A percentile compares a stretch with the other conserved stretches of the same genome.
Conservation (phyloP, 2,113 vertebrate species). For the Hydrochoerus hydrochaeris region DNA sequence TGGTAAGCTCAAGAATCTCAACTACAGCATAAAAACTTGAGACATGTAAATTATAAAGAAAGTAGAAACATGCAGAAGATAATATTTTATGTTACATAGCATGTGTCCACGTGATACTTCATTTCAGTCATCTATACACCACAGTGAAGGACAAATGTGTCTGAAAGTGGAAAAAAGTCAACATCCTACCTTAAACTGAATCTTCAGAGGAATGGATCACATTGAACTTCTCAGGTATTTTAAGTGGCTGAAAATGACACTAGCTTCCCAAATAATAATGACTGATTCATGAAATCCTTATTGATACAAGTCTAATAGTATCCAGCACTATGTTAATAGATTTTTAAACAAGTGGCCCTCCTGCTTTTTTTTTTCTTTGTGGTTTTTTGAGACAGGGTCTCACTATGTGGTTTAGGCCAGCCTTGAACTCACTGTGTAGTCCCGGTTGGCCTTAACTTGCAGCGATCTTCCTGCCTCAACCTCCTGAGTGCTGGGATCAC, state of each 20-base stretch:
- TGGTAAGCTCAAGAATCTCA: neutral
- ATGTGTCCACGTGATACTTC: neutral
- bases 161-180: neutral
- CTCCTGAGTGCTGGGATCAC: neutral
- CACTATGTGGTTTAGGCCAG: neutral
- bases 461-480: neutral
- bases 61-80: neutral
- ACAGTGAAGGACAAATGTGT: neutral
- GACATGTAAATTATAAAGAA: neutral
- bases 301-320: neutral
- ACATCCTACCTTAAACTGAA: neutral
- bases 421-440: neutral
- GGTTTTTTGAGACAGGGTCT: neutral
- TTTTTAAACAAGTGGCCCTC: neutral
- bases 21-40: neutral
- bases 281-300: neutral
- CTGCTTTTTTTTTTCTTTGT: neutral
- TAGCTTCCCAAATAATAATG: neutral
- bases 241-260: constrained; percentile 49
- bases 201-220: neutral
- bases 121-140: neutral
- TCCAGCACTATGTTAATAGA: neutral
- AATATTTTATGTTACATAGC: neutral
- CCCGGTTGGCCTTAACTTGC: neutral
- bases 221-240: neutral